These are phyloP conservation scores for Antheraea yamamai DNA, from an alignment of 2,888 invertebrate genomes.

Conservation along the genomic window DNA sequence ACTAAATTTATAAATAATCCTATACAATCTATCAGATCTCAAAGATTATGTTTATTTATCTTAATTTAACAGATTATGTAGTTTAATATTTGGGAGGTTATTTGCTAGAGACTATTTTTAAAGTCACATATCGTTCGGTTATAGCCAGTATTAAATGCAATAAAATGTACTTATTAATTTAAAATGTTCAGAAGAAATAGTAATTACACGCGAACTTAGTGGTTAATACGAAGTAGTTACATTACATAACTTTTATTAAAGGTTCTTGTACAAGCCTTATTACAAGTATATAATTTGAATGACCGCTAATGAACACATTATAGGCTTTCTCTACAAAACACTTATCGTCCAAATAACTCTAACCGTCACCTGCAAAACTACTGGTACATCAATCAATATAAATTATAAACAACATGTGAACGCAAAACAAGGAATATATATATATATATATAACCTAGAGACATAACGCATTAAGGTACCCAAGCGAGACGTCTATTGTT, in stretches of 20 bases:
- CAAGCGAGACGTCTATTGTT: conserved; percentile 75
- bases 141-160: background rate
- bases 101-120: too few species aligned
- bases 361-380: background rate
- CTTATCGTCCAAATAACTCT: background rate
- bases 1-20: too few species aligned
- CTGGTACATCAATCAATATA: background rate
- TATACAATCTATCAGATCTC: too few species aligned
- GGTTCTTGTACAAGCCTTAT: background rate
- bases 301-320: background rate
- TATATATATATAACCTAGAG: conserved; percentile 69
- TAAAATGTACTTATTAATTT: background rate
- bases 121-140: background rate
- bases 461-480: conserved; percentile 71
- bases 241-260: background rate
- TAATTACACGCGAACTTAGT: background rate
- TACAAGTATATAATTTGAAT: background rate
- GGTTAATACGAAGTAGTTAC: background rate
- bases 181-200: background rate
- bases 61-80: too few species aligned
- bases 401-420: conserved; percentile 60
- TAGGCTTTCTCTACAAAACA: background rate
- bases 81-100: too few species aligned
- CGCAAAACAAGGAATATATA: conserved; percentile 49
- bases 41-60: too few species aligned